Evolutionary conservation across 1,140 invertebrate genomes (phyloP).

Genomic region (Diorhabda carinulata): DNA sequence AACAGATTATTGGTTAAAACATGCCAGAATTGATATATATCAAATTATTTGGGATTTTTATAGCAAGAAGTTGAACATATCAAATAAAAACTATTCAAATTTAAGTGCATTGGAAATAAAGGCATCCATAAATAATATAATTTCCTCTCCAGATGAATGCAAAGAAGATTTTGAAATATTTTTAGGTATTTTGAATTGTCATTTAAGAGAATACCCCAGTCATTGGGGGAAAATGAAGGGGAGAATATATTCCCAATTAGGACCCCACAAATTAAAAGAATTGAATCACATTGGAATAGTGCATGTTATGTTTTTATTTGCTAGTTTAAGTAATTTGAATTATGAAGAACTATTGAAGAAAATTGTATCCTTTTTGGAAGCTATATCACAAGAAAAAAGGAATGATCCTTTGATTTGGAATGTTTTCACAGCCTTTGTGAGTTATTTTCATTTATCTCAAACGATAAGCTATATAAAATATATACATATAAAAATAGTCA

Average conservation of each 20-base stretch:
- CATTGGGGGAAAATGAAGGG: constrained; percentile 44
- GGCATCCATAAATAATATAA: constrained; percentile 28
- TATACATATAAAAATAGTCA: too few species aligned
- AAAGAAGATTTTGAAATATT: constrained; percentile 39
- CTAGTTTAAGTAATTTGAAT: constrained; percentile 31
- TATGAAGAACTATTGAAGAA: constrained; percentile 39
- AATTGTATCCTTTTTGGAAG: constrained; percentile 33
- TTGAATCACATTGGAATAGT: constrained; percentile 35
- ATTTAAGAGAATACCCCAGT: constrained; percentile 36
- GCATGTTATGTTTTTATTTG: constrained; percentile 36
- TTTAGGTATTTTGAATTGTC: constrained; percentile 33
- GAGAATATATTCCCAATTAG: constrained; percentile 42
- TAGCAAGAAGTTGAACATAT: constrained; percentile 38
- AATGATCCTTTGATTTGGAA: constrained; percentile 31
- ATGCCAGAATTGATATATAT: constrained; percentile 34
- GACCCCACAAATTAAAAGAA: constrained; percentile 39
- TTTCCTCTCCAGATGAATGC: constrained; percentile 25
- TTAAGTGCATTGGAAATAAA: constrained; percentile 23
- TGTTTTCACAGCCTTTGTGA: constrained; percentile 41
- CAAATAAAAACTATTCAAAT: constrained; percentile 25
- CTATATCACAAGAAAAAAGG: constrained; percentile 31
- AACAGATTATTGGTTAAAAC: constrained; percentile 34
- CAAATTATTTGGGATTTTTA: constrained; percentile 40
- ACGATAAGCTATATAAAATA: neutral
- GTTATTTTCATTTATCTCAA: constrained; percentile 14